Conservation (phyloP, 2,797 vertebrate genomes). For the Rhinichthys osculus region DNA sequence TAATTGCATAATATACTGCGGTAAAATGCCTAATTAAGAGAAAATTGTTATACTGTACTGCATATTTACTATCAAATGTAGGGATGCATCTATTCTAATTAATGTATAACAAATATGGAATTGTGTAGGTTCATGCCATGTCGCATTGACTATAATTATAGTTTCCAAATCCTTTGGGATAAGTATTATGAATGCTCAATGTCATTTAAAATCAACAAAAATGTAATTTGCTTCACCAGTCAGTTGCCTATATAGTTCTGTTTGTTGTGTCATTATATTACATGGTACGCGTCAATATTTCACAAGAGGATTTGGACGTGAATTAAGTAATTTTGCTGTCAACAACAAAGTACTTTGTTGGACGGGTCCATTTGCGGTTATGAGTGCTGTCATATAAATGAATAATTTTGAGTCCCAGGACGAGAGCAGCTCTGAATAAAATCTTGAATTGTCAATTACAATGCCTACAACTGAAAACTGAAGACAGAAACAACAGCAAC, state of each 20-base stretch:
- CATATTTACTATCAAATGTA: neutral
- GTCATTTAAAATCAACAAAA: conserved; percentile 8
- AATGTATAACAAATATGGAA: neutral
- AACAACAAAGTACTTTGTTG: conserved; percentile 28
- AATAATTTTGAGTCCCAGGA: conserved; percentile 15
- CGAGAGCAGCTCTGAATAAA: neutral
- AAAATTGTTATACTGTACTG: neutral
- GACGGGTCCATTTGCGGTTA: neutral
- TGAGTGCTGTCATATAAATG: conserved; percentile 4
- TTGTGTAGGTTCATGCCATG: neutral
- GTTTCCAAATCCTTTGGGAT: neutral
- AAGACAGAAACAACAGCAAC: neutral
- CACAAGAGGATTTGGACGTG: conserved; percentile 2
- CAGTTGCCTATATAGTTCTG: neutral
- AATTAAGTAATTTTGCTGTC: conserved; percentile 35
- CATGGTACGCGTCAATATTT: neutral
- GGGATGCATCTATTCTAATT: neutral
- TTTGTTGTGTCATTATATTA: neutral
- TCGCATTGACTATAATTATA: neutral
- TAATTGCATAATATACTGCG: neutral
- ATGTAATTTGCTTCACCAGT: neutral
- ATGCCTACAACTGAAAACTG: neutral
- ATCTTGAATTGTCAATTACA: neutral
- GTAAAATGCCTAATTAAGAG: neutral
- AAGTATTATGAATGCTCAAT: neutral